Conservation (phyloP, 2,113 vertebrate species). For the Symphodus melops region DNA sequence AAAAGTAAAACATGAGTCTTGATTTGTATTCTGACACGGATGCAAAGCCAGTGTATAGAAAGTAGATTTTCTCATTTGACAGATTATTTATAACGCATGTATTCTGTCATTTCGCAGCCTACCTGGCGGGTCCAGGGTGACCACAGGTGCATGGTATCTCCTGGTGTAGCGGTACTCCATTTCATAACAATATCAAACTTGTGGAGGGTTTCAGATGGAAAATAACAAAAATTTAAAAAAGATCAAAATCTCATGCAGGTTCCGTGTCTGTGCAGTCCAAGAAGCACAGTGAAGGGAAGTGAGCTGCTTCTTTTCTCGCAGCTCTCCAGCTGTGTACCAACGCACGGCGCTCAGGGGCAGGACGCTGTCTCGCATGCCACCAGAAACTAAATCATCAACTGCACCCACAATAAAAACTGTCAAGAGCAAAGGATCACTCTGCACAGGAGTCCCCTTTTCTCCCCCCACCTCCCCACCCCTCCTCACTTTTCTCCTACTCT, state of each 20-base stretch:
- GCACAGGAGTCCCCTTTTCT: neutral
- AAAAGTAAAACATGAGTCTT: too few species aligned
- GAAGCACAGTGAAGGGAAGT: neutral
- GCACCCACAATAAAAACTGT: conserved; percentile 34
- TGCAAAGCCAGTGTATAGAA: too few species aligned
- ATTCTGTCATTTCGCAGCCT: conserved; percentile 6
- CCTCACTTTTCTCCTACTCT: neutral
- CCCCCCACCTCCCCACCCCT: neutral
- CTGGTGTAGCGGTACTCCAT: conserved; percentile 62
- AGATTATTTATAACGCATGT: neutral
- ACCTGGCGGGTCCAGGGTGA: conserved; percentile 54
- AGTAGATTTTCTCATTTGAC: neutral
- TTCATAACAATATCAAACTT: conserved; percentile 26
- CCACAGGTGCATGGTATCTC: conserved; percentile 32
- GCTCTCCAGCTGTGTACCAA: conserved; percentile 22
- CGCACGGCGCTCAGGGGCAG: conserved; percentile 15
- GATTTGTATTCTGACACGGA: too few species aligned
- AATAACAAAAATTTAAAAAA: neutral
- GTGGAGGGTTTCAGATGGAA: neutral
- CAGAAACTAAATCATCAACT: conserved; percentile 37
- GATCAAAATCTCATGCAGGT: conserved; percentile 18
- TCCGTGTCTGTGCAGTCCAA: neutral
- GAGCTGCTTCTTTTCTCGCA: neutral
- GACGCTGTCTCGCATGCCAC: conserved; percentile 11
- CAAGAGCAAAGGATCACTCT: conserved; percentile 25